Evolutionary conservation across 2,113 vertebrate genomes (phyloP).

Genomic region (Aleadryas rufinucha): DNA sequence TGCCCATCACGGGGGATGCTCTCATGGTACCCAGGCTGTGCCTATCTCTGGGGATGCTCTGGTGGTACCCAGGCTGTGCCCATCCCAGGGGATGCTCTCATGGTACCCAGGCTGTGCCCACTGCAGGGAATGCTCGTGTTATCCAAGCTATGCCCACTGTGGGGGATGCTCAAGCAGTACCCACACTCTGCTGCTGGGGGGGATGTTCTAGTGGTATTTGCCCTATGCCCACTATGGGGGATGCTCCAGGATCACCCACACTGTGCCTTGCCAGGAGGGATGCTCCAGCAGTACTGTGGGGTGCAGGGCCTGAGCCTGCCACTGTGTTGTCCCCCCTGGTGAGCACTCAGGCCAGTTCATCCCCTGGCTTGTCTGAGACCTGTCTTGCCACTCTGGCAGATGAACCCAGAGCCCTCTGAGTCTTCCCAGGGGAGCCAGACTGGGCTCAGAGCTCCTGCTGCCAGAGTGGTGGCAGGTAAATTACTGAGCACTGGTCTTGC

Average conservation of each 20-base stretch:
- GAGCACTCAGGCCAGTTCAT: neutral
- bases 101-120: too few species aligned
- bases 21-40: too few species aligned
- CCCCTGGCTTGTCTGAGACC: neutral
- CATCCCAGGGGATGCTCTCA: neutral
- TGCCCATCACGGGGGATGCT: rapidly evolving
- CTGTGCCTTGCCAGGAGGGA: neutral
- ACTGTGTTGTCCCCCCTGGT: neutral
- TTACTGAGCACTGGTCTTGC: rapidly evolving
- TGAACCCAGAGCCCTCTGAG: neutral
- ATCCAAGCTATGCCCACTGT: neutral
- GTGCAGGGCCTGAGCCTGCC: neutral
- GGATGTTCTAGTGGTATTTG: neutral
- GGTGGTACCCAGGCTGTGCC: too few species aligned
- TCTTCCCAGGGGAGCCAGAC: neutral
- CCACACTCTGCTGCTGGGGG: neutral
- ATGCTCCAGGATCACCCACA: neutral
- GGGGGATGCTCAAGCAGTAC: neutral
- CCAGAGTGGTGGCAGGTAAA: neutral
- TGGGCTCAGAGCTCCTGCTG: neutral
- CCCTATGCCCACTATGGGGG: neutral
- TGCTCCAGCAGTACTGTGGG: neutral
- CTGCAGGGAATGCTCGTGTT: neutral
- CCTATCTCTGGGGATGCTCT: too few species aligned
- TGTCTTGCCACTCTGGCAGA: neutral